Percentiles rank a stretch among this genome's conserved stretches.
These are phyloP conservation scores for Apus apus DNA, from an alignment of 2,113 vertebrate genomes.

Conservation along the genomic window DNA sequence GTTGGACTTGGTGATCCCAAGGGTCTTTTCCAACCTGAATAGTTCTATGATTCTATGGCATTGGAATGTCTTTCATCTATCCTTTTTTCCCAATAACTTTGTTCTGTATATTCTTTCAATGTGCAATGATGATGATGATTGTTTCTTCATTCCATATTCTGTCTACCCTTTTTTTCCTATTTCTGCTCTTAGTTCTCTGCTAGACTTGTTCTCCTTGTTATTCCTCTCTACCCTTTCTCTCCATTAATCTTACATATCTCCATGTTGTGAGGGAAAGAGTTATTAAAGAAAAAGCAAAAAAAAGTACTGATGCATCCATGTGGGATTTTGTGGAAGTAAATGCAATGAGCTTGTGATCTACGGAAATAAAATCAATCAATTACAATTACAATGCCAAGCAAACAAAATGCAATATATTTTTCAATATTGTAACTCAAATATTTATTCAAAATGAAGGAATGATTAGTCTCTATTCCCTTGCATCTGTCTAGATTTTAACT, in stretches of 20 bases:
- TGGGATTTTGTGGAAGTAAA: not conserved
- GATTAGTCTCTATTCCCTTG: not conserved
- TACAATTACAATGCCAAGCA: constrained; percentile 2
- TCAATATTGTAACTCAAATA: not conserved
- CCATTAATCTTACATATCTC: not conserved
- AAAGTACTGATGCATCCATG: not conserved
- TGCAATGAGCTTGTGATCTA: not conserved
- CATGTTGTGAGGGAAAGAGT: not conserved
- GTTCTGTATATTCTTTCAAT: not conserved
- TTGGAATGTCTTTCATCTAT: not conserved
- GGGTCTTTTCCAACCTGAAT: no score
- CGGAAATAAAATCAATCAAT: not conserved
- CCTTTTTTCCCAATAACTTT: not conserved
- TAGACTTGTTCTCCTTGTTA: not conserved
- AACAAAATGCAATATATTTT: not conserved
- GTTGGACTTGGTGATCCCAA: no score
- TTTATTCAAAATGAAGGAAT: constrained; percentile 10
- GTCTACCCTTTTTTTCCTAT: not conserved
- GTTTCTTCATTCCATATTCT: not conserved
- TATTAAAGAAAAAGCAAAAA: not conserved
- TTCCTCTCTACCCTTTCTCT: not conserved
- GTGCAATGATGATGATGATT: not conserved
- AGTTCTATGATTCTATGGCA: not conserved
- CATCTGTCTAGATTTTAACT: not conserved
- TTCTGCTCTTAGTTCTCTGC: not conserved